Base-by-base conservation (phyloP, 1,140 invertebrate genomes). In the Drosophila tani region DNA sequence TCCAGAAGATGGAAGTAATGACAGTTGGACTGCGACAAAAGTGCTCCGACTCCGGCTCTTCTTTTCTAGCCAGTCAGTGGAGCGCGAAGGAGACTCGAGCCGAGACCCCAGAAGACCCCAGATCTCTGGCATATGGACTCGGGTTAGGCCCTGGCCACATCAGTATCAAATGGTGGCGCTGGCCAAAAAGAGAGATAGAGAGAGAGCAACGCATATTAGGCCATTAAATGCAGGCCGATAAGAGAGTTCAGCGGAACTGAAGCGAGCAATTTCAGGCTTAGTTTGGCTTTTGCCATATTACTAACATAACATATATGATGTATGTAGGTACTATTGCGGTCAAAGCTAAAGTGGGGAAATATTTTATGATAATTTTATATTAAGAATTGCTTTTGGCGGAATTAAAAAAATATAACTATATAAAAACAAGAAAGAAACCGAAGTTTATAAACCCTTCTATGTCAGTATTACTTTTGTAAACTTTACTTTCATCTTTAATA, bases 181-280 rank as follows among this genome's bases (percentile, higher is more conserved):
- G 53, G 60, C 51, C 68, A 62, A 58, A 60, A 71, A 45, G 41
- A 68, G 51, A 15, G 35, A 5, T 29, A 5, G 12, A 14, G 35
- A 3, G 15, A 27, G 17, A 47, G 59, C 68, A 81, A 77, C 84
- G 71, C 84, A 88, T 90, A 88, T 90, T 84, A 75, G 81, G 78
- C 84, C 84, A 88, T 90, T 88, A 90, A 88, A 77, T 73, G 69
- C 83, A 85, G 78, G 87, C 85, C 84, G 84, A 88, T 88, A 88
- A 88, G 84, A 90, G 88, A 88, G 85, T 88, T 88, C 81, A 88
- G 85, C 84, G 84, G 84, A 88, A 88, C 84, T 90, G 84, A 88
- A 88, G 81, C 85, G 84, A 75, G 84, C 84, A 87, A 87, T 87
- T 87, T 87, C 84, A 87, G 84, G 84, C 84, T 87, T 86, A 86